Conservation (phyloP, 2,113 vertebrate genomes). For the Irena cyanogastra region DNA sequence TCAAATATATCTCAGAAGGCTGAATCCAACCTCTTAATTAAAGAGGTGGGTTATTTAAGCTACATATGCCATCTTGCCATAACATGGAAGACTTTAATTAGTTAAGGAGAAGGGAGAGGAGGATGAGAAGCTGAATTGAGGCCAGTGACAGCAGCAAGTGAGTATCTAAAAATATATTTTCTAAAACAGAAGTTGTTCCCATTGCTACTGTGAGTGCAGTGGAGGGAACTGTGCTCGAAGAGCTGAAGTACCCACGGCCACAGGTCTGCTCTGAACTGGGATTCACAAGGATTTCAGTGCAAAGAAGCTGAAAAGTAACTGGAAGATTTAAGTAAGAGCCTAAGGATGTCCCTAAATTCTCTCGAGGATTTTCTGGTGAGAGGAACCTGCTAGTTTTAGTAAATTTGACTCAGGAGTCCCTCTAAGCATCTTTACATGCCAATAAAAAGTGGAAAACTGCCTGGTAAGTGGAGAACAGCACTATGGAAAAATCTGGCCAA, state of each 20-base stretch:
- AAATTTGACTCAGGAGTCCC: background rate
- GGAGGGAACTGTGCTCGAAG: background rate
- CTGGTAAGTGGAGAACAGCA: background rate
- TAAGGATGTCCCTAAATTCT: background rate
- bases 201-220: background rate
- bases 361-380: background rate
- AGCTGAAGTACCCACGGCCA: background rate
- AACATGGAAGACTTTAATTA: slow-evolving; percentile 47
- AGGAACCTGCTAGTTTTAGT: background rate
- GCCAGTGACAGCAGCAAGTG: background rate
- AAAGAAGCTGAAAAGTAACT: background rate
- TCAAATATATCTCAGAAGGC: slow-evolving; percentile 20
- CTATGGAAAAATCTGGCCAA: background rate
- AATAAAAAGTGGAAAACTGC: background rate
- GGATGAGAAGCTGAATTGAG: background rate
- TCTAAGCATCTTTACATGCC: background rate
- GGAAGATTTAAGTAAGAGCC: background rate
- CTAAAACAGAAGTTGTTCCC: background rate
- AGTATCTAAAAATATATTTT: background rate
- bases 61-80: background rate
- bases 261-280: background rate
- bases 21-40: slow-evolving; percentile 29
- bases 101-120: background rate
- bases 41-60: slow-evolving; percentile 28
- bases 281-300: background rate